These are phyloP conservation scores for Hipposideros armiger DNA, from an alignment of 2,113 vertebrate genomes.

Conservation along the genomic window DNA sequence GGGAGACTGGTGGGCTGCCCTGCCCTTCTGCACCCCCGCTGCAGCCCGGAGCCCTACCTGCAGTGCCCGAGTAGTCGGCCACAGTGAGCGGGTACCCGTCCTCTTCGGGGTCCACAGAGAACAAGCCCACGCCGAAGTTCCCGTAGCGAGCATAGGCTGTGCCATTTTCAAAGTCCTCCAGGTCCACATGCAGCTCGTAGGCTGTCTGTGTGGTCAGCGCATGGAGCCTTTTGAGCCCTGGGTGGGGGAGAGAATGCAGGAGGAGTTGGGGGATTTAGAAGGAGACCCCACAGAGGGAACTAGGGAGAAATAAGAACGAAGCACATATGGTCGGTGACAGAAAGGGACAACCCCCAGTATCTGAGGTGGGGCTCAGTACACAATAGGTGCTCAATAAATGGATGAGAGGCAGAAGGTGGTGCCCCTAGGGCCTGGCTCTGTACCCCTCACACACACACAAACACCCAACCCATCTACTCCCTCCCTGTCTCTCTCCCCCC, in stretches of 20 bases:
- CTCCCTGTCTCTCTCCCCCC: not conserved
- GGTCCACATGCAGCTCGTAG: conserved; percentile 96
- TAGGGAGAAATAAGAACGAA: not conserved
- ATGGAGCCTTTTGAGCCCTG: conserved; percentile 95
- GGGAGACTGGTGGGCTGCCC: not conserved
- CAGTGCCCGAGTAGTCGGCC: conserved; percentile 95
- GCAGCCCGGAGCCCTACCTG: conserved; percentile 87
- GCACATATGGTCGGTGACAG: fast-evolving
- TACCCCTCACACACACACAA: not conserved
- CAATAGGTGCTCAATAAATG: not conserved
- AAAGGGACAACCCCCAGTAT: not conserved
- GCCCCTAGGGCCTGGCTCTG: not conserved
- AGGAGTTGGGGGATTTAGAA: fast-evolving
- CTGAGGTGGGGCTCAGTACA: not conserved
- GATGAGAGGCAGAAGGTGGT: fast-evolving
- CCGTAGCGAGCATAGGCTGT: conserved; percentile 95
- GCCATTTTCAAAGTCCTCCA: conserved; percentile 97
- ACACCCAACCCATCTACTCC: not conserved
- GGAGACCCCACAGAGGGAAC: not conserved
- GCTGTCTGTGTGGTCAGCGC: conserved; percentile 94
- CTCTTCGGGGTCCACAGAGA: conserved; percentile 96
- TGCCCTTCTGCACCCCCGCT: fast-evolving
- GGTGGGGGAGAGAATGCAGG: fast-evolving
- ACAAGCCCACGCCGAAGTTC: conserved; percentile 96
- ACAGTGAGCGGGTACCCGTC: conserved; percentile 96